These are phyloP conservation scores for Telmatherina bonti DNA, from an alignment of 2,797 vertebrate genomes.

Conservation along the genomic window DNA sequence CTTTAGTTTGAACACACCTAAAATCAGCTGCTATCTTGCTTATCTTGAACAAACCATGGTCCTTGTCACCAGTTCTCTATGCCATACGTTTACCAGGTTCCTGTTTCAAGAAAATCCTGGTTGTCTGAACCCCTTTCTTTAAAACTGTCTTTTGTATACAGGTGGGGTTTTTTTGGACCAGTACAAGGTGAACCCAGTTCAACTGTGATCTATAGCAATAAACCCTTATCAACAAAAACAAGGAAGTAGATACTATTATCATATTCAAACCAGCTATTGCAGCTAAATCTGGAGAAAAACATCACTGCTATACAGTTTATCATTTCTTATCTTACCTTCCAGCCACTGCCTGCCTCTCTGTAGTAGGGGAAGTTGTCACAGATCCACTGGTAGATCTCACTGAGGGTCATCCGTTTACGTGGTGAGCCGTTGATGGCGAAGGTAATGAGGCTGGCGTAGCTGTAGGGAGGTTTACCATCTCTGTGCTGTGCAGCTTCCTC, in stretches of 20 bases:
- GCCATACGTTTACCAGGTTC: not conserved
- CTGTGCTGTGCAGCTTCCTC: slow-evolving; percentile 88
- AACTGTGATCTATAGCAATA: not conserved
- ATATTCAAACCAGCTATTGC: not conserved
- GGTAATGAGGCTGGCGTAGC: slow-evolving; percentile 92
- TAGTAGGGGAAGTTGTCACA: slow-evolving; percentile 93
- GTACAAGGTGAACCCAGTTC: not conserved
- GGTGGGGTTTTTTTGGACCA: not conserved
- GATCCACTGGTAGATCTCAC: slow-evolving; percentile 93
- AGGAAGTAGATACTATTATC: not conserved
- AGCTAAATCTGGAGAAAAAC: not conserved
- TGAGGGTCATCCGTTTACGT: slow-evolving; percentile 91
- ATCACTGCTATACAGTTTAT: not conserved
- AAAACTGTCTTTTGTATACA: not conserved
- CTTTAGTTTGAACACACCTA: not conserved
- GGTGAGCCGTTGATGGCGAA: slow-evolving; percentile 91
- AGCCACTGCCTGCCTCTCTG: slow-evolving; percentile 89
- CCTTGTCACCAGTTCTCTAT: not conserved
- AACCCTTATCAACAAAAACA: not conserved
- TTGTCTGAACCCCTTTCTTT: not conserved
- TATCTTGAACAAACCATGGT: not conserved
- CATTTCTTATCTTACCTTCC: slow-evolving; percentile 83
- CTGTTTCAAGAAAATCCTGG: not conserved
- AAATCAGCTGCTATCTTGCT: not conserved
- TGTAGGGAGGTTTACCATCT: slow-evolving; percentile 91